Conservation (phyloP, 2,113 vertebrate genomes). For the Neotragus moschatus region DNA sequence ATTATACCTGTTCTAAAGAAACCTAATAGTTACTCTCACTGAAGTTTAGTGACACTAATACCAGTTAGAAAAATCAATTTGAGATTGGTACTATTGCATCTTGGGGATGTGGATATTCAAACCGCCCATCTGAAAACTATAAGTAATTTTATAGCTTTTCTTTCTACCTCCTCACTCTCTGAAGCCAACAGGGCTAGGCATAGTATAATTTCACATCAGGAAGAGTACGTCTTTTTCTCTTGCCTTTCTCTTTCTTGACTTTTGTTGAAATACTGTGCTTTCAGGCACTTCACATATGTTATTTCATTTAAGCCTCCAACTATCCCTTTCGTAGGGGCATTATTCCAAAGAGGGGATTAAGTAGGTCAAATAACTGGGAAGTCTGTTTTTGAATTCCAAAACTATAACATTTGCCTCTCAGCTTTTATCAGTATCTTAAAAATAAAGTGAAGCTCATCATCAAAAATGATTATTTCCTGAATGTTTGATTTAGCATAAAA, state of each 20-base stretch:
- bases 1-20: neutral
- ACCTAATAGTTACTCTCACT: neutral
- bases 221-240: neutral
- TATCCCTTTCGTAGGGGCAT: neutral
- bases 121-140: neutral
- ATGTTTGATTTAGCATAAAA: constrained; percentile 16
- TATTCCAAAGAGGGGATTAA: neutral
- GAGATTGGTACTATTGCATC: neutral
- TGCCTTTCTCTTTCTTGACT: neutral
- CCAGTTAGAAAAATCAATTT: neutral
- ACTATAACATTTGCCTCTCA: neutral
- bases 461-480: constrained; percentile 22
- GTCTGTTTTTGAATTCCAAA: neutral
- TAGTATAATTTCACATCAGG: neutral
- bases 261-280: neutral
- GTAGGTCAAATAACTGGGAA: neutral
- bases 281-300: neutral
- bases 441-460: neutral
- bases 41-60: neutral
- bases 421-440: constrained; percentile 16
- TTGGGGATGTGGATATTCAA: neutral
- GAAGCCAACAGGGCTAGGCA: neutral
- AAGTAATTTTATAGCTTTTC: neutral
- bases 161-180: neutral
- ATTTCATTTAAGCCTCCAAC: neutral